phyloP scores from a whole-genome alignment of 2,888 invertebrate species.

The Drosophila incognita region DNA sequence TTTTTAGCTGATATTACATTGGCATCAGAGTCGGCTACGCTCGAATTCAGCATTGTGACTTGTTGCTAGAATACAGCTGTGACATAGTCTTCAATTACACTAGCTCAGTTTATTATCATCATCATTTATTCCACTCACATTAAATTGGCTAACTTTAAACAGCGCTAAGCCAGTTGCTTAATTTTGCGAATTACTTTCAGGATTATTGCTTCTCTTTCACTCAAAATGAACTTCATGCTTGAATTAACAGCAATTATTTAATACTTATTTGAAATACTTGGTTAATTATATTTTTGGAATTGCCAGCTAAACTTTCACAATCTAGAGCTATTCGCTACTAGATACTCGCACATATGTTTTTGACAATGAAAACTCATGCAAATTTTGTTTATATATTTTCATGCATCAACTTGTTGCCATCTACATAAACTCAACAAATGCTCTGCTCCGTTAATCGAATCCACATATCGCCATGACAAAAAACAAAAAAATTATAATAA shows the following conservation, averaged over 20 bases:
- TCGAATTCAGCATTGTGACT: neutral
- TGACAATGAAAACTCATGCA: conserved; percentile 26
- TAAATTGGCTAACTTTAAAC: neutral
- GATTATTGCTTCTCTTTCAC: neutral
- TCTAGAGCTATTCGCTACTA: neutral
- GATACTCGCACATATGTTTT: conserved; percentile 6
- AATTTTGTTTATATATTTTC: conserved; percentile 49
- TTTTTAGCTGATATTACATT: neutral
- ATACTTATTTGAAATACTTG: neutral
- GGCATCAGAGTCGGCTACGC: neutral
- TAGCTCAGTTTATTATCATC: neutral
- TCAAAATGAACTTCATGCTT: neutral
- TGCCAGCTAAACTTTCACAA: neutral
- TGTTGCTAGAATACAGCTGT: neutral
- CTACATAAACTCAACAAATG: conserved; percentile 39
- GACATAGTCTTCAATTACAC: neutral
- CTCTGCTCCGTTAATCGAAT: conserved; percentile 39
- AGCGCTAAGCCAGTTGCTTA: neutral
- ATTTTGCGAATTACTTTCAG: neutral
- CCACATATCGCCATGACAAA: conserved; percentile 64
- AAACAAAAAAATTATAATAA: neutral
- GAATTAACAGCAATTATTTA: neutral
- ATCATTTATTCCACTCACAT: neutral
- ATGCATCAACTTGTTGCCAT: conserved; percentile 64
- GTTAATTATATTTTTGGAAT: neutral